phyloP scores from a whole-genome alignment of 2,113 vertebrate genomes.

The Onychostoma macrolepis region DNA sequence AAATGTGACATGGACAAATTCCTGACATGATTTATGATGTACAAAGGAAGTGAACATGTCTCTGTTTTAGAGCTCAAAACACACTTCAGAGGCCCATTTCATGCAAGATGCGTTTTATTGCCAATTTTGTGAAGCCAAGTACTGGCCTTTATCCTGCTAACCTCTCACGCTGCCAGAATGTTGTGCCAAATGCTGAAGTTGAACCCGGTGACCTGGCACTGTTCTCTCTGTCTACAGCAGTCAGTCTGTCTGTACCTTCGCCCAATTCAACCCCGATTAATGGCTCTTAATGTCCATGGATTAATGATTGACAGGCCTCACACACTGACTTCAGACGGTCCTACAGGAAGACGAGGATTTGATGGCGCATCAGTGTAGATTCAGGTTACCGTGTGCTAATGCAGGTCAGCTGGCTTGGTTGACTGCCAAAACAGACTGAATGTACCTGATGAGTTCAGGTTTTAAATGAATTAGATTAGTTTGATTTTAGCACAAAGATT shows the following conservation, averaged over 20 bases:
- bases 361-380: constrained; percentile 44
- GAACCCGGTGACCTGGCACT: constrained; percentile 14
- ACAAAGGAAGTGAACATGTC: background rate
- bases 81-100: background rate
- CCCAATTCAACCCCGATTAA: constrained; percentile 4
- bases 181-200: constrained; percentile 36
- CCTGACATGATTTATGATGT: background rate
- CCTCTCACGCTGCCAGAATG: background rate
- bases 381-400: constrained; percentile 44
- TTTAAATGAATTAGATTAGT: background rate
- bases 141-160: constrained; percentile 5
- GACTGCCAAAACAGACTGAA: background rate
- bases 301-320: constrained; percentile 47
- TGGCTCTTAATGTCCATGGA: background rate
- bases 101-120: constrained; percentile 5
- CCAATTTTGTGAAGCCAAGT: background rate
- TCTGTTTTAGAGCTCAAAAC: background rate
- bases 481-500: background rate
- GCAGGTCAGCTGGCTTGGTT: constrained; percentile 20
- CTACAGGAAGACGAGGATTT: constrained; percentile 25
- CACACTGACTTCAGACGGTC: constrained; percentile 11
- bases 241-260: constrained; percentile 14
- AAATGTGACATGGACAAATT: background rate
- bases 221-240: background rate
- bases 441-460: background rate